Evolutionary conservation across 2,113 vertebrate species (phyloP).

Genomic region (human): GRCh38 chr13:106424501-106425000

Average conservation of each 20-base stretch:
- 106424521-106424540: not conserved
- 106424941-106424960: not conserved
- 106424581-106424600: not conserved
- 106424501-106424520: not conserved
- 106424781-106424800: too few relatives aligned
- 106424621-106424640: not conserved
- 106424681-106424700: not conserved
- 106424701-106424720: too few relatives aligned
- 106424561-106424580: not conserved
- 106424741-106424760: too few relatives aligned
- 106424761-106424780: too few relatives aligned
- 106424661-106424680: not conserved
- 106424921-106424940: not conserved
- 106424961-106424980: accelerated
- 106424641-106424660: not conserved
- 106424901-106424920: too few relatives aligned
- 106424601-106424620: not conserved
- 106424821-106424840: too few relatives aligned
- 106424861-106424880: too few relatives aligned
- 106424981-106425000: not conserved
- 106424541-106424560: not conserved
- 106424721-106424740: too few relatives aligned
- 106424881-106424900: too few relatives aligned
- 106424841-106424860: too few relatives aligned
- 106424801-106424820: too few relatives aligned